phyloP scores from a whole-genome alignment of 1,140 invertebrate species.

The Zaprionus kolodkinae region DNA sequence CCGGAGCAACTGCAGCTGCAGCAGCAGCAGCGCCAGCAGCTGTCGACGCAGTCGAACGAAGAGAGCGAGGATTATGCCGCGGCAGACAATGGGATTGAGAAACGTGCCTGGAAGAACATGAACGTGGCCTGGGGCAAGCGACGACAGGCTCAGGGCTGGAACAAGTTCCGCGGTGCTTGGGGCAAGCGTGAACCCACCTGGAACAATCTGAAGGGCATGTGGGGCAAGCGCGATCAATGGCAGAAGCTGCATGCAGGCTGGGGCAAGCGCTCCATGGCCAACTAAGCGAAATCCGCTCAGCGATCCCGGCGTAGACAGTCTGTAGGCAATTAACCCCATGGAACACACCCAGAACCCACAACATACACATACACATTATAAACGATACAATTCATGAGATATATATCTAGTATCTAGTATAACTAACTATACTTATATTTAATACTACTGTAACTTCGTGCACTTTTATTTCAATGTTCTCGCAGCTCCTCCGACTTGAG shows the following conservation, averaged over 20 bases:
- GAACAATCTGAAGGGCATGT: constrained; percentile 90
- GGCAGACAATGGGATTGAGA: constrained; percentile 80
- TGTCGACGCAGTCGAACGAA: constrained; percentile 45
- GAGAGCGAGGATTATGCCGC: constrained; percentile 47
- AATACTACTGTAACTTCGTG: constrained; percentile 3
- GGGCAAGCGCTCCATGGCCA: constrained; percentile 70
- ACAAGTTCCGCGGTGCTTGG: constrained; percentile 87
- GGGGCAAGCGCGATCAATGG: constrained; percentile 87
- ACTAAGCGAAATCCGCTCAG: constrained; percentile 38
- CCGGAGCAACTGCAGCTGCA: constrained; percentile 35
- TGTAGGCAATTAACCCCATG: constrained; percentile 28
- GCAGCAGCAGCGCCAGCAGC: constrained; percentile 24
- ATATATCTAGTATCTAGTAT: neutral
- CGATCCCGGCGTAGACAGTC: constrained; percentile 11
- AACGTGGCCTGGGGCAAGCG: constrained; percentile 88
- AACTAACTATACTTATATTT: neutral
- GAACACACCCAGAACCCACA: constrained; percentile 4
- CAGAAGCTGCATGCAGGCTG: constrained; percentile 77
- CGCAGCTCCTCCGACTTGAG: constrained; percentile 28
- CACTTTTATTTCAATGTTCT: constrained; percentile 37
- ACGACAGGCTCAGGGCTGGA: constrained; percentile 86
- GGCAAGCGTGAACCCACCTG: constrained; percentile 89
- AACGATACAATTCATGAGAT: neutral
- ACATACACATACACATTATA: neutral
- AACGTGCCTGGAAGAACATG: constrained; percentile 87